Conservation (phyloP, 2,888 invertebrate genomes). For the Pollenia angustigena region DNA sequence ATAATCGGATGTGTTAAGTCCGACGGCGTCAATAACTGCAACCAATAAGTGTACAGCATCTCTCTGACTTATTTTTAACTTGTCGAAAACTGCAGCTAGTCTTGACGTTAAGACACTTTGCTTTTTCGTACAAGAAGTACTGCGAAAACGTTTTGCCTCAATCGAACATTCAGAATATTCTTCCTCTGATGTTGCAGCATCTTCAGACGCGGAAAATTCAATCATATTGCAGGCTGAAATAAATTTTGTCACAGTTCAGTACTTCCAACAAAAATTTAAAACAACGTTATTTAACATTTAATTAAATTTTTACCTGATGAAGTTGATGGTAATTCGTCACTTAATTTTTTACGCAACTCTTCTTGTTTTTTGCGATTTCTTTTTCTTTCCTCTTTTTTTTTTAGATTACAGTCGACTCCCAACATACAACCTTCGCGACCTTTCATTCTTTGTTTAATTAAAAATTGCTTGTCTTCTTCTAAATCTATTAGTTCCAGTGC, state of each 20-base stretch:
- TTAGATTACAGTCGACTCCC: not conserved
- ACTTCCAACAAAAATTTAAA: not conserved
- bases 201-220: not conserved
- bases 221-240: constrained; percentile 17
- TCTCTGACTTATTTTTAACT: constrained; percentile 3
- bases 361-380: not conserved
- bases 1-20: no score
- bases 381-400: not conserved
- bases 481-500: not conserved
- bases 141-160: no score
- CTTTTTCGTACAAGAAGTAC: constrained; percentile 8
- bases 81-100: constrained; percentile 12
- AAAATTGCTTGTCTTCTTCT: not conserved
- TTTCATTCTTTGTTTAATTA: not conserved
- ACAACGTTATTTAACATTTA: no score
- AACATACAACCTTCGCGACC: not conserved
- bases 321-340: no score
- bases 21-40: no score
- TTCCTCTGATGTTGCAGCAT: no score
- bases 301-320: no score
- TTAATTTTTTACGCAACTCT: not conserved
- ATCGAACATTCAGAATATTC: no score
- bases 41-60: not conserved
- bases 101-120: not conserved
- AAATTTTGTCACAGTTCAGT: constrained; percentile 16